Base-by-base conservation (phyloP, 2,797 vertebrate genomes). In the Dipus sagitta region DNA sequence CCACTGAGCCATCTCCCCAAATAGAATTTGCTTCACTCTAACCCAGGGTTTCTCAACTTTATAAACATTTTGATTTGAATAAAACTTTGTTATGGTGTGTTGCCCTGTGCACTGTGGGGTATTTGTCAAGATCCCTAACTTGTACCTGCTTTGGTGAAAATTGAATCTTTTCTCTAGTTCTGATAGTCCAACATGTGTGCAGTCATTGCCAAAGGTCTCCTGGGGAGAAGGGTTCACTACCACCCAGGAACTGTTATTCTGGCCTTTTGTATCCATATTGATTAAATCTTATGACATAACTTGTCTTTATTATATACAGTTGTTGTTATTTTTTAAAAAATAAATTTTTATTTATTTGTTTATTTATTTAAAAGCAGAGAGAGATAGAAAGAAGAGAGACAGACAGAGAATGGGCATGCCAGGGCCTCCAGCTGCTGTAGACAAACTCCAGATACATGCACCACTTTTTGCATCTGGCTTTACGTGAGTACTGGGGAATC, bases 71-170 rank as follows among this genome's bases (percentile, higher is more conserved):
- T 18, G 52, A n/a, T 58, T 83, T 82, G 75, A 21, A 65, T 75
- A 30, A 62, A 82, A 65, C 52, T 82, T 89, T 68, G 30, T 68
- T 60, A 28, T 75, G 38, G 60, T 54, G 7, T 34, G 21, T 24
- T 34, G 1, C 30, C 20, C 14, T 83, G 3, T 81, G 11, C 62
- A 23, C 42, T 71, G 10, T 54, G 26, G n/a, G 32, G 26, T 90
- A 26, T 86, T 92, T 88, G 92, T 42, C n/a, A 88, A 23, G 18
- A 76, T 71, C 28, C 54, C 28, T 75, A 21, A 30, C 54, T 90
- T 88, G 62, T 58, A 32, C 30, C 32, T 10, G 67, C 5, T 47
- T 47, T 52, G 68, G 84, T 72, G 47, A 17, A 91, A 86, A 75
- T 62, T 74, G 4, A 24, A 54, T 47, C 47, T 4, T 76, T 84